These are phyloP conservation scores for Pantherophis alleghaniensis DNA, from an alignment of 2,797 vertebrate genomes.

Conservation along the genomic window DNA sequence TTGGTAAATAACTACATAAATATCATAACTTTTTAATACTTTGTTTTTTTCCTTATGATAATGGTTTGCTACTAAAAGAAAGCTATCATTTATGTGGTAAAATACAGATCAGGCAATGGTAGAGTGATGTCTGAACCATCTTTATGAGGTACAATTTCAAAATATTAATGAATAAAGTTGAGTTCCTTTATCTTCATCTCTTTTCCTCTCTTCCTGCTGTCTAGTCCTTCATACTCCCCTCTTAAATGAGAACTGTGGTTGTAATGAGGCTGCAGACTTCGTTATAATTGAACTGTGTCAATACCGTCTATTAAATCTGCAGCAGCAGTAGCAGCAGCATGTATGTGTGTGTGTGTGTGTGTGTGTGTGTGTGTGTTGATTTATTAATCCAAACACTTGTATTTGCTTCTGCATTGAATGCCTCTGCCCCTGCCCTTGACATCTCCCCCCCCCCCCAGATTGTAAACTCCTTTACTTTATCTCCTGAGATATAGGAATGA, in stretches of 20 bases:
- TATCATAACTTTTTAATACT: too few species aligned
- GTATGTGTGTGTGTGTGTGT: slow-evolving; percentile 22
- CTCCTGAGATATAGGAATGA: slow-evolving; percentile 42
- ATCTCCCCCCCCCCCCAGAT: not conserved
- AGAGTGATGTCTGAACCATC: not conserved
- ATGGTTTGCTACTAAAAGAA: too few species aligned
- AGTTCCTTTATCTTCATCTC: slow-evolving; percentile 48
- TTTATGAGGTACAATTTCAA: not conserved
- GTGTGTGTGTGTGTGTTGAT: slow-evolving; percentile 43
- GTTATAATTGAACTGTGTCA: slow-evolving; percentile 66
- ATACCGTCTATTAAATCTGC: slow-evolving; percentile 56
- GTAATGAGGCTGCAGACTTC: slow-evolving; percentile 63
- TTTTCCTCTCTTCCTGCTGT: slow-evolving; percentile 45
- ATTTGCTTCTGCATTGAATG: slow-evolving; percentile 44
- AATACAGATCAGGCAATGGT: not conserved
- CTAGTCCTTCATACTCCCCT: slow-evolving; percentile 39
- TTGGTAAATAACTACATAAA: too few species aligned
- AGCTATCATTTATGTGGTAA: not conserved
- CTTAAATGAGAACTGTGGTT: slow-evolving; percentile 60
- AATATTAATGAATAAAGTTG: slow-evolving; percentile 40
- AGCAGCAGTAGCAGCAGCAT: not conserved
- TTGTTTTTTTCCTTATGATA: too few species aligned
- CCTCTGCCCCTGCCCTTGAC: slow-evolving; percentile 10
- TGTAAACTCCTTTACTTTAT: slow-evolving; percentile 42
- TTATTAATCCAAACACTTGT: slow-evolving; percentile 65